phyloP scores from a whole-genome alignment of 1,140 invertebrate species.

The Muscidifurax raptorellus region DNA sequence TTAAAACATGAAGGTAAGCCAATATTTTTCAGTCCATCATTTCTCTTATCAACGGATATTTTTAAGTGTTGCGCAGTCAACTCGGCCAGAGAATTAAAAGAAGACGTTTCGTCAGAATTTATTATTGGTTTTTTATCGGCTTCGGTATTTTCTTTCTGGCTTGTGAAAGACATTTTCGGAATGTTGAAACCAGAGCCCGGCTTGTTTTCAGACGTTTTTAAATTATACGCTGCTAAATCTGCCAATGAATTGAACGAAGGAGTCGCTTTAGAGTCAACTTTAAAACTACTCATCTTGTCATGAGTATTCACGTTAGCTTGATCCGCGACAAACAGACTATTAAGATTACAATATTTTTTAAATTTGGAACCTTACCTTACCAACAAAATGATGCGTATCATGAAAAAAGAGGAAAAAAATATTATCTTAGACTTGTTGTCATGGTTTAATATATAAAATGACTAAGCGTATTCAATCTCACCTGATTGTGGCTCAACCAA shows the following conservation, averaged over 20 bases:
- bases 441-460: conserved; percentile 26
- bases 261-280: background rate
- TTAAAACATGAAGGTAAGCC: background rate
- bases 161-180: conserved; percentile 50
- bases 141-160: background rate
- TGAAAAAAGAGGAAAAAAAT: conserved; percentile 72
- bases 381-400: conserved; percentile 67
- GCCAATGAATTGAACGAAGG: conserved; percentile 43
- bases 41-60: conserved; percentile 22
- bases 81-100: conserved; percentile 48
- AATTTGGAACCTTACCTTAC: conserved; percentile 76
- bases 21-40: background rate
- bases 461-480: conserved; percentile 55
- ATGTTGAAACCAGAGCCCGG: conserved; percentile 11
- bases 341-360: conserved; percentile 30
- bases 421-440: conserved; percentile 40
- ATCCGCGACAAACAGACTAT: background rate
- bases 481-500: conserved; percentile 59
- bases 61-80: conserved; percentile 54
- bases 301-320: background rate
- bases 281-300: conserved; percentile 31
- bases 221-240: conserved; percentile 51
- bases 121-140: background rate
- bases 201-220: conserved; percentile 32
- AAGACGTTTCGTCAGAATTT: background rate